Percentiles rank a stretch among this genome's conserved stretches.
Evolutionary conservation across 2,113 vertebrate species (phyloP).

Genomic region (Climacteris rufus): DNA sequence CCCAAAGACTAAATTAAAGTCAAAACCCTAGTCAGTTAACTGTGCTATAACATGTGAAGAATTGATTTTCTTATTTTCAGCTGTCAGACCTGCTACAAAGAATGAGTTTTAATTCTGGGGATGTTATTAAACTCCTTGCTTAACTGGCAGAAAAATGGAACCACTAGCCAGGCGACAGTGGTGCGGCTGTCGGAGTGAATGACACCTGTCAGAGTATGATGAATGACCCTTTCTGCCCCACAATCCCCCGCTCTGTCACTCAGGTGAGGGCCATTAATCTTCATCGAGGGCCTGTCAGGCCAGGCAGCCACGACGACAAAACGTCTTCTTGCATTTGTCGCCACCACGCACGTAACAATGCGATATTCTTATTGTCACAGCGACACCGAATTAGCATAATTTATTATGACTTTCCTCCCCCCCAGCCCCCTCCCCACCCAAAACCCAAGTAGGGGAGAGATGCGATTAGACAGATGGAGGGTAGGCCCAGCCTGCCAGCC

Average conservation of each 20-base stretch:
- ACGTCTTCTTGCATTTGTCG: conserved; percentile 66
- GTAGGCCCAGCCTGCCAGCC: conserved; percentile 82
- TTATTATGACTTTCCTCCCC: conserved; percentile 81
- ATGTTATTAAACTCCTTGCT: conserved; percentile 93
- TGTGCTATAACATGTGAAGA: conserved; percentile 79
- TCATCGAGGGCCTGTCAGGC: conserved; percentile 92
- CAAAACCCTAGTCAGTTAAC: conserved; percentile 80
- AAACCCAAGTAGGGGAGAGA: conserved; percentile 72
- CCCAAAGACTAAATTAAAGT: conserved; percentile 83
- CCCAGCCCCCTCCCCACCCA: conserved; percentile 45
- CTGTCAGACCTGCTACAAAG: conserved; percentile 86
- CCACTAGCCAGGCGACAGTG: conserved; percentile 47
- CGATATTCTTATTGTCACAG: conserved; percentile 74
- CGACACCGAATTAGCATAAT: conserved; percentile 85
- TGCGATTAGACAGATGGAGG: conserved; percentile 95
- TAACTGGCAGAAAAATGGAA: conserved; percentile 83
- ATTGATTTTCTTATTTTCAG: conserved; percentile 96
- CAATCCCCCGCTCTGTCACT: conserved; percentile 95
- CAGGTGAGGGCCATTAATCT: conserved; percentile 98
- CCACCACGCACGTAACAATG: conserved; percentile 62
- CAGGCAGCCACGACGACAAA: conserved; percentile 72
- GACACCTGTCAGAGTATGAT: conserved; percentile 99
- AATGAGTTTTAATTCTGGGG: conserved; percentile 93
- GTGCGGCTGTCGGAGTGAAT: conserved; percentile 85
- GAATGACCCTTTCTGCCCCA: conserved; percentile 95